phyloP scores from a whole-genome alignment of 2,888 invertebrate genomes.

The Hypercompe scribonia region DNA sequence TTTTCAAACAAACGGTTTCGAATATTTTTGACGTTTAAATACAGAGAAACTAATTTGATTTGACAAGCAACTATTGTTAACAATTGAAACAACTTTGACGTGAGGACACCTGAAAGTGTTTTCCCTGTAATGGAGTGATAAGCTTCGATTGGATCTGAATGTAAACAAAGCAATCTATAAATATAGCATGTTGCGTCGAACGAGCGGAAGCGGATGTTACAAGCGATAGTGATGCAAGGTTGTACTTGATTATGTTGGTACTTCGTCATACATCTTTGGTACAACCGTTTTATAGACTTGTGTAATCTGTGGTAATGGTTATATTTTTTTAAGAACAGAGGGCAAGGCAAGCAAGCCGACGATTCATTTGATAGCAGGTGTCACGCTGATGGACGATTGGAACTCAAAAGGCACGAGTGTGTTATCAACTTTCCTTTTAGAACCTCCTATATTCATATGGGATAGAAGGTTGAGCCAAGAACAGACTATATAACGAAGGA shows the following conservation, averaged over 20 bases:
- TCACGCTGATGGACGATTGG: too few relatives aligned
- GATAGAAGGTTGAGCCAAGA: too few relatives aligned
- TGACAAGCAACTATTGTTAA: background rate
- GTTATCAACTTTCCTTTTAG: too few relatives aligned
- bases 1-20: background rate
- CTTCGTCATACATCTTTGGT: conserved; percentile 17
- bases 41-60: background rate
- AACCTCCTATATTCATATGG: too few relatives aligned
- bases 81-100: background rate
- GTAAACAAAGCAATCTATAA: conserved; percentile 51
- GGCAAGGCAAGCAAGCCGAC: background rate
- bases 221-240: conserved; percentile 54
- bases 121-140: background rate
- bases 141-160: conserved; percentile 17
- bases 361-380: too few relatives aligned
- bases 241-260: conserved; percentile 37
- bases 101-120: background rate
- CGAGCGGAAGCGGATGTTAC: conserved; percentile 61
- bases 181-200: conserved; percentile 34
- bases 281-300: background rate
- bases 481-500: too few relatives aligned
- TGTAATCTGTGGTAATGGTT: background rate
- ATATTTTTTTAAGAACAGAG: background rate
- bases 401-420: too few relatives aligned
- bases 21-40: background rate